phyloP scores from a whole-genome alignment of 2,888 invertebrate species.

The Boloria selene region DNA sequence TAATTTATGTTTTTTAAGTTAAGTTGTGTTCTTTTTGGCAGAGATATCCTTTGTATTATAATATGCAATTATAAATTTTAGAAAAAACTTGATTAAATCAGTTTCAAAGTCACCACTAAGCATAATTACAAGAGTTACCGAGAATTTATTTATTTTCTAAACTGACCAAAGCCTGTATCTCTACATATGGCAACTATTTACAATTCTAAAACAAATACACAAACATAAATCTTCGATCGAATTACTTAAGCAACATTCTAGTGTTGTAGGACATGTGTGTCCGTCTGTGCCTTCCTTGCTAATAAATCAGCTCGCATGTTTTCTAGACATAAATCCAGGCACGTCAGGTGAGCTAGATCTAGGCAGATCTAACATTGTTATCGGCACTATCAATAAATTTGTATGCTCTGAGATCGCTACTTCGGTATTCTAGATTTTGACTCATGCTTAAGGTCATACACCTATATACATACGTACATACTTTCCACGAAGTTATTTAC shows the following conservation, averaged over 20 bases:
- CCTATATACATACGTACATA: too few species aligned
- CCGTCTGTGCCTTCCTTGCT: constrained; percentile 24
- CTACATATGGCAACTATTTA: neutral
- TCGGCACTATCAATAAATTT: constrained; percentile 27
- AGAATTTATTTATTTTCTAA: too few species aligned
- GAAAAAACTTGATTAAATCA: too few species aligned
- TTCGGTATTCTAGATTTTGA: neutral
- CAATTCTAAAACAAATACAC: constrained; percentile 1
- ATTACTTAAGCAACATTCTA: constrained; percentile 12
- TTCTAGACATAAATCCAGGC: constrained; percentile 29
- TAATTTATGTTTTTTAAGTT: too few species aligned
- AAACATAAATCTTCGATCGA: constrained; percentile 6
- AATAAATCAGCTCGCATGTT: constrained; percentile 36
- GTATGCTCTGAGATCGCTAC: constrained; percentile 27
- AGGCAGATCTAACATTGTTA: constrained; percentile 24
- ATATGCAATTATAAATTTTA: too few species aligned
- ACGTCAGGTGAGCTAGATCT: constrained; percentile 25
- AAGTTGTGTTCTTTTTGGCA: too few species aligned
- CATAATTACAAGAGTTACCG: too few species aligned
- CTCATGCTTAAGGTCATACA: neutral
- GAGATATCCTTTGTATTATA: too few species aligned
- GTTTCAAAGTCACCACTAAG: too few species aligned
- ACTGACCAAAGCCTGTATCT: too few species aligned
- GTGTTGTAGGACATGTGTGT: constrained; percentile 22
- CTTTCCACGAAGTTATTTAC: too few species aligned